Conservation (phyloP, 2,888 invertebrate genomes). For the Carpatolechia fugitivella region DNA sequence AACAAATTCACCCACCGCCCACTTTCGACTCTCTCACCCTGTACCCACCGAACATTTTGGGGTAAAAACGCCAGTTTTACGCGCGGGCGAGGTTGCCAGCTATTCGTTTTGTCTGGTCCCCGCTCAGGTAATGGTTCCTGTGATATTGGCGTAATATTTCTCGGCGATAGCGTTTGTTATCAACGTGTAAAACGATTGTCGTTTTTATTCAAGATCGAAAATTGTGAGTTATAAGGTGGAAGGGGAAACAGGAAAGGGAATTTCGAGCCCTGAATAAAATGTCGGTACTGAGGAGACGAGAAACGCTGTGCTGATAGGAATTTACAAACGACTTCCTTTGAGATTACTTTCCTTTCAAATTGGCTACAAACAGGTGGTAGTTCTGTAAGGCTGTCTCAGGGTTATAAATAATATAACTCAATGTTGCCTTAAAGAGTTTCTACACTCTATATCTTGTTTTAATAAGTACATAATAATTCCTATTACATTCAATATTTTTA, state of each 20-base stretch:
- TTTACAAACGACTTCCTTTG: neutral
- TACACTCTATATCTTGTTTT: too few relatives aligned
- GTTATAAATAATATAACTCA: too few relatives aligned
- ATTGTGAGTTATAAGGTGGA: constrained; percentile 26
- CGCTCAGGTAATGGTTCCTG: constrained; percentile 55
- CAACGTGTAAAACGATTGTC: constrained; percentile 44
- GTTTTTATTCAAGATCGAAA: constrained; percentile 48
- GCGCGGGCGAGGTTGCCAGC: constrained; percentile 44
- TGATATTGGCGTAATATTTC: constrained; percentile 67
- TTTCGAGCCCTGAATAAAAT: constrained; percentile 1
- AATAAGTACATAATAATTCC: neutral
- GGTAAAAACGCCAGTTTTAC: constrained; percentile 20
- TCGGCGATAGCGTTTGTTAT: constrained; percentile 60
- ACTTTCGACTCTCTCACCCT: constrained; percentile 36
- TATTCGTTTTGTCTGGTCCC: constrained; percentile 58
- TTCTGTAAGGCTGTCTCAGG: too few relatives aligned
- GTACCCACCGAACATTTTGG: constrained; percentile 26
- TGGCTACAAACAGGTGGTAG: neutral
- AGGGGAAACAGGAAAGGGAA: constrained; percentile 12
- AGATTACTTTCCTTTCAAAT: neutral
- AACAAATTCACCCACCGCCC: constrained; percentile 32
- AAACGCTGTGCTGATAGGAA: neutral
- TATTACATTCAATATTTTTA: neutral
- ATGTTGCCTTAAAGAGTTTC: too few relatives aligned
- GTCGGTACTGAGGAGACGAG: neutral